Base-by-base conservation (phyloP, 2,888 invertebrate species). In the Barypeithes pellucidus region DNA sequence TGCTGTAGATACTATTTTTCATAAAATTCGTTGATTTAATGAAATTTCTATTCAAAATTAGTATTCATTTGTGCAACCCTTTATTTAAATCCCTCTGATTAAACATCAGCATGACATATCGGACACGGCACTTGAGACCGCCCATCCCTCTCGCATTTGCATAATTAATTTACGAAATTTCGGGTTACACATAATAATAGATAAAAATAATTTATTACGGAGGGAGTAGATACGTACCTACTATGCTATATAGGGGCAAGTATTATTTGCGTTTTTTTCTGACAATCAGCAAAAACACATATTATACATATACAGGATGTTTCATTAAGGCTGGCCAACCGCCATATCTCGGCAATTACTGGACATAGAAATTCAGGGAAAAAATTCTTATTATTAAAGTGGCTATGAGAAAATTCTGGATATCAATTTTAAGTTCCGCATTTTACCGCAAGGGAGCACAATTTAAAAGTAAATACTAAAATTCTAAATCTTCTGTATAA, bases 91-190 rank as follows among this genome's bases (percentile, higher is more conserved):
- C 50, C 68, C 75, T 67, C 39, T 75, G 41, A 66, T 61, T 66
- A 75, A 75, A 75, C 67, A 75, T 36, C 68, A 65, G 41, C 68
- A 39, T 60, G 71, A 66, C 71, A 75, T 75, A 71, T 74, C 36
- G 52, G 71, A 59, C 22, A 24, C 20, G 67, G 61, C 67, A 71
- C 65, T 60, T 72, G 47, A 41, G 45, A 20, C 72, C 61, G 72
- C 72, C 75, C 65, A 60, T 57, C 67, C 70, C 59, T 65, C 54
- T 67, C 70, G 66, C 70, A 76, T 75, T 75, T 76, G 62, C 75
- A 75, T 76, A 75, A 75, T 76, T 76, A 76, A 76, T 76, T 76
- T 74, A 69, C 69, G 20, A 68, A 67, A 72, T 72, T 67, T 72
- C 41, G 60, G 67, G 71, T 52, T 61, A 22, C 63, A 54, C 57